A percentile compares a stretch with the other conserved stretches of the same genome.
Evolutionary conservation across 2,113 vertebrate genomes (phyloP).

Genomic region (Poicephalus gulielmi): DNA sequence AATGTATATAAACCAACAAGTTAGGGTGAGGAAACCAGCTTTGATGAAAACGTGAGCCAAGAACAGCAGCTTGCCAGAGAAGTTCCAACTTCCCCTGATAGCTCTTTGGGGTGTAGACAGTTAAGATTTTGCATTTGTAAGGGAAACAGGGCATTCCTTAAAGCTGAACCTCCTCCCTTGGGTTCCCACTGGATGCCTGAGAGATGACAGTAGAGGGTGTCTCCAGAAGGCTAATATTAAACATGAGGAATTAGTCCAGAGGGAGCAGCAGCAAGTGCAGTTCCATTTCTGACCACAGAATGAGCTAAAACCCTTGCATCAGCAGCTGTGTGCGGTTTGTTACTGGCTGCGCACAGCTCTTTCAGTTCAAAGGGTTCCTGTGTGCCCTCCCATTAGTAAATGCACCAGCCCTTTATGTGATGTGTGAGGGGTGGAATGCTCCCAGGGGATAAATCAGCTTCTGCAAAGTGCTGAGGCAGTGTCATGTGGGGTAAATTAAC

Average conservation of each 20-base stretch:
- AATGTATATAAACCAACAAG: background rate
- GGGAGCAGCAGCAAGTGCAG: background rate
- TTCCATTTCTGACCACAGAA: conserved; percentile 28
- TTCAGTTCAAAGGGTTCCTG: background rate
- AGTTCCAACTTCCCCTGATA: conserved; percentile 4
- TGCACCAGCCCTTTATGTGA: background rate
- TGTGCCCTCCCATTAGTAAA: background rate
- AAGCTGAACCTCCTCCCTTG: conserved; percentile 61
- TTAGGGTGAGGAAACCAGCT: background rate
- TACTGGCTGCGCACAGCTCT: background rate
- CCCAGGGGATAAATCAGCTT: fast-evolving
- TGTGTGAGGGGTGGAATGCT: background rate
- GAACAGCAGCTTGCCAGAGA: background rate
- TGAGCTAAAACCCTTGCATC: background rate
- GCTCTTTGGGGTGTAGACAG: conserved; percentile 27
- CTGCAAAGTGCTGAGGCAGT: background rate
- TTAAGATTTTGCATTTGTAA: conserved; percentile 9
- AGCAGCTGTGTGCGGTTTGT: background rate
- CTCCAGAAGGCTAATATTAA: conserved; percentile 49
- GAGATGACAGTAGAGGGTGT: conserved; percentile 64
- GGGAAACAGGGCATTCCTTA: conserved; percentile 57
- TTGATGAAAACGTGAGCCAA: background rate
- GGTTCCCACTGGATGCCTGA: conserved; percentile 56
- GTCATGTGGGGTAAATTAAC: background rate
- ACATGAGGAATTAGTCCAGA: background rate